Evolutionary conservation across 2,888 invertebrate genomes (phyloP), one percentile per base, ranked within the genome.

Genomic region (Lycocerus yunnanus): DNA sequence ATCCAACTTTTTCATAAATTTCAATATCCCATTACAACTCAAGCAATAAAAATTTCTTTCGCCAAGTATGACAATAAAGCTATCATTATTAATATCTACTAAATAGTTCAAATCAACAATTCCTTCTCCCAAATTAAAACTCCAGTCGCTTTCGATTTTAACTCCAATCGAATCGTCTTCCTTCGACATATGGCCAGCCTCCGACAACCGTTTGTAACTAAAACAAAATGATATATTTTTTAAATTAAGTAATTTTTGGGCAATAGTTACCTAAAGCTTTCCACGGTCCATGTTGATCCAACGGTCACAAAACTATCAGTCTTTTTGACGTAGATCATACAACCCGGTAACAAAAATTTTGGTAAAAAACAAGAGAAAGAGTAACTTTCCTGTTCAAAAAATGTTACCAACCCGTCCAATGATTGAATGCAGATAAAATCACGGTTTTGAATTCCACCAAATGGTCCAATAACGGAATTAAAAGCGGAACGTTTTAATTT

Each of bases 331-430:
- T 97, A 98, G 60, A 90, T 89, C n/a, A 98, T 86, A 0, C 96
- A 95, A 15, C 94, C 94, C 0, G 98, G 98, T 74, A 97, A 88
- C 68, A 97, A 88, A 75, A 93, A 92, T 71, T 94, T 93, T 1
- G 94, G 93, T 79, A 98, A 90, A 80, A 92, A 91, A 77, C 96
- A 93, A 82, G 92, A 92, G 84, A 97, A 97, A 14, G 94, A 90
- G 84, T 94, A 95, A 71, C 94, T 93, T 86, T 98, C 98, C 88
- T 97, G 97, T 85, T 98, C 98, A 86, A 93, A 98, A 85, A 99
- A 95, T 71, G 93, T 92, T 15, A 98, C 86, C 69, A 94, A 92
- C 13, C 98, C 97, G 87, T 98, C 97, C 81, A 98, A 87, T 27
- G 95, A 95, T 84, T 97, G 96, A 15, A 98, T 92, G 84, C 97